Base-by-base conservation (phyloP, 2,113 vertebrate genomes). In the Meles meles region DNA sequence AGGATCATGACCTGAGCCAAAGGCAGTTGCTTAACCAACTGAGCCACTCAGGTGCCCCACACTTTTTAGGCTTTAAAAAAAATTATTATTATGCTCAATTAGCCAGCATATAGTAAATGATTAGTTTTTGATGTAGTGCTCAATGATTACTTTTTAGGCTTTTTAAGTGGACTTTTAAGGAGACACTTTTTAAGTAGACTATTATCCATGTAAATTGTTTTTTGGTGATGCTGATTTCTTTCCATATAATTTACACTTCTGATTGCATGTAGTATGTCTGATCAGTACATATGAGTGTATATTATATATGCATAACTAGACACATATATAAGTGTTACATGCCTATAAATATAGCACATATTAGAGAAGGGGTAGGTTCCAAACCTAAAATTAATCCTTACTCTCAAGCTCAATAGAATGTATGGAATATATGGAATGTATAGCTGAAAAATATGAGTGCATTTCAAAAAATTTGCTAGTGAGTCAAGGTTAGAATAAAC, bases 391-490 rank as follows among this genome's bases (percentile, higher is more conserved):
- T 27, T 76, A 92, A 92, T 69, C 6, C 37, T 25, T 76, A 76
- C 5, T 87, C 17, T 90, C 57, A 95, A 90, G 37, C 25, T 94
- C 63, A 80, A 29, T 39, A 80, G 90, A 44, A 83, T 63, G 61
- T n/a, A 80, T 71, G 57, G 4, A 49, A 34, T 80, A 88, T 39
- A 83, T 39, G 17, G 15, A 89, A 82, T 10, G 0, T 47, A 52
- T 7, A 96, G 67, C 44, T 81, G 17, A 47, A 65, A 86, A 69
- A 57, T 39, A 27, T 27, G 37, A 80, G 11, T 47, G 74, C 3
- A 31, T 47, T 80, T 92, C 79, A 42, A 47, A 96, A 86, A 57
- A 63, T 59, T 81, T 92, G 81, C 79, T 93, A 94, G 61, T 61
- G 42, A 94, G 61, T 82, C 65, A 88, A 82, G 25, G 18, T 25